These are phyloP conservation scores for Stenurella melanura DNA, from an alignment of 2,888 invertebrate species.

Conservation along the genomic window DNA sequence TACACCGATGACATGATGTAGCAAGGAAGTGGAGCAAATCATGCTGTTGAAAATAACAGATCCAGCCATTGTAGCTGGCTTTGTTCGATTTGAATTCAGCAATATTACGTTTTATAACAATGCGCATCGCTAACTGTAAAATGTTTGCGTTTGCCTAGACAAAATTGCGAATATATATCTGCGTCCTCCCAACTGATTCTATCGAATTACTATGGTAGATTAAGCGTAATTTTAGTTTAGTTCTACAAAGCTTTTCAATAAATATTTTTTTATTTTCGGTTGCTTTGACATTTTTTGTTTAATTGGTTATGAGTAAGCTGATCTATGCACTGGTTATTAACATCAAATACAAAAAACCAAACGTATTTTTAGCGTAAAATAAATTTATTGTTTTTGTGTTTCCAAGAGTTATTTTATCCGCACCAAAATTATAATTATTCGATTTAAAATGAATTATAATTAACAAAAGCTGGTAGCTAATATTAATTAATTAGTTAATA, in stretches of 20 bases:
- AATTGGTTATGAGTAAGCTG: neutral
- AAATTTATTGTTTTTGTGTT: no score
- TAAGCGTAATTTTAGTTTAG: conserved; percentile 11
- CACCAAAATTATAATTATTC: no score
- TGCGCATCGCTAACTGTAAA: conserved; percentile 34
- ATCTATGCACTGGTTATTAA: no score
- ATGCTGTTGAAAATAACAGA: conserved; percentile 56
- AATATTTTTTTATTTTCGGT: neutral
- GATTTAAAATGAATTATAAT: no score
- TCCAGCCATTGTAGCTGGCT: conserved; percentile 56
- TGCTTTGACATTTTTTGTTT: neutral
- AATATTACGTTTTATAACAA: conserved; percentile 53
- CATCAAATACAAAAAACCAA: no score
- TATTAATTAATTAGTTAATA: no score
- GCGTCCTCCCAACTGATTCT: conserved; percentile 7
- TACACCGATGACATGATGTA: conserved; percentile 26
- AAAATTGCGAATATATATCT: conserved; percentile 7
- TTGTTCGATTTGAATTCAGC: conserved; percentile 58
- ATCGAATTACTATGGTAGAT: conserved; percentile 24
- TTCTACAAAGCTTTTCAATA: neutral
- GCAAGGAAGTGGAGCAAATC: conserved; percentile 35
- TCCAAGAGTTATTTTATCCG: no score
- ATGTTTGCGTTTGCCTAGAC: conserved; percentile 17
- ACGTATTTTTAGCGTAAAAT: no score
- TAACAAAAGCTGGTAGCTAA: no score